A percentile compares a stretch with the other conserved stretches of the same genome.
These are phyloP conservation scores for Pseudomyrmex gracilis DNA, from an alignment of 1,140 invertebrate species.

Conservation along the genomic window DNA sequence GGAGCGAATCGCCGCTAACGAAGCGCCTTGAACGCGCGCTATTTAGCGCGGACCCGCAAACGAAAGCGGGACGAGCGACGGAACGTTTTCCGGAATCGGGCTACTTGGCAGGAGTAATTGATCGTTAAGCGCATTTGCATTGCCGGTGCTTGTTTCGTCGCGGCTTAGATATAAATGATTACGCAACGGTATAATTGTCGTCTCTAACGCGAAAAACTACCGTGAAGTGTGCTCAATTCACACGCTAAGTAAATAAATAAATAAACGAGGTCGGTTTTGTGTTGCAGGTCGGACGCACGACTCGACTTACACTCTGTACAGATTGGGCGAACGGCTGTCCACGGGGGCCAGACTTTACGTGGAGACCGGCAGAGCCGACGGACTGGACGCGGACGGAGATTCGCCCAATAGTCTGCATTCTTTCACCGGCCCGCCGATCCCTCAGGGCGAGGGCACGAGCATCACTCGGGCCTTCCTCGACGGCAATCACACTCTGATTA, in stretches of 20 bases:
- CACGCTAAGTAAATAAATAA: background rate
- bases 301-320: constrained; percentile 92
- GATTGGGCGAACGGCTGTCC: constrained; percentile 91
- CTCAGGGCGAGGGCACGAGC: constrained; percentile 91
- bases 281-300: constrained; percentile 94
- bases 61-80: constrained; percentile 31
- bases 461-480: constrained; percentile 95
- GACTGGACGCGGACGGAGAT: constrained; percentile 88
- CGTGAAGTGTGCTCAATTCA: background rate
- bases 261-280: constrained; percentile 7
- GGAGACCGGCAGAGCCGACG: constrained; percentile 91
- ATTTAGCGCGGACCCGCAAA: constrained; percentile 35
- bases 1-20: constrained; percentile 43
- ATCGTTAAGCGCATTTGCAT: constrained; percentile 56
- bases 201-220: constrained; percentile 3
- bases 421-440: constrained; percentile 92
- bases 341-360: constrained; percentile 92
- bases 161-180: constrained; percentile 35
- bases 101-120: constrained; percentile 38
- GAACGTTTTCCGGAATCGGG: constrained; percentile 22
- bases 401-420: constrained; percentile 88
- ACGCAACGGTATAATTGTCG: constrained; percentile 21
- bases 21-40: constrained; percentile 53
- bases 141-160: constrained; percentile 24
- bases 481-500: constrained; percentile 95